These are phyloP conservation scores for Cyprinodon tularosa DNA, from an alignment of 2,113 vertebrate species.

Conservation along the genomic window DNA sequence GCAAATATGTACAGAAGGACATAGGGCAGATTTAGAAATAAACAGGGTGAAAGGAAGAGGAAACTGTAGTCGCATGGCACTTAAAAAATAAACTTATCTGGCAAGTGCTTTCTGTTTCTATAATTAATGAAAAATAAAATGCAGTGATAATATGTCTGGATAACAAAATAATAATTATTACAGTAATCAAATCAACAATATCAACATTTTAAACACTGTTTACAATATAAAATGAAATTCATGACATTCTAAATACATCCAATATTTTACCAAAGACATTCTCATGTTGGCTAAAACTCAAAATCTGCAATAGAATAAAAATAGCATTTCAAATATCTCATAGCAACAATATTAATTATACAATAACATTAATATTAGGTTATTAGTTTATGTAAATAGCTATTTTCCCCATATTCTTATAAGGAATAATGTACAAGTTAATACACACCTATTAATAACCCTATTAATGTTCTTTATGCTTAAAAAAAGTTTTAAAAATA, in stretches of 20 bases:
- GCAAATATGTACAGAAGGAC: constrained; percentile 89
- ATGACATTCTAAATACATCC: constrained; percentile 96
- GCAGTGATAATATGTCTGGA: constrained; percentile 87
- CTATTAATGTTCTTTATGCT: constrained; percentile 64
- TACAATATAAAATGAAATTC: constrained; percentile 90
- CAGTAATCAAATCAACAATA: constrained; percentile 88
- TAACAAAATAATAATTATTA: constrained; percentile 79
- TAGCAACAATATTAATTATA: constrained; percentile 83
- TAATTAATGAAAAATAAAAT: constrained; percentile 92
- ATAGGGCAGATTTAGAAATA: constrained; percentile 78
- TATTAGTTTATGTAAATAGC: constrained; percentile 80
- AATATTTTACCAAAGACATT: constrained; percentile 94
- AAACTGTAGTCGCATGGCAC: constrained; percentile 85
- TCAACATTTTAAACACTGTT: constrained; percentile 93
- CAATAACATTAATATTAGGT: constrained; percentile 82
- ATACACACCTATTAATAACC: constrained; percentile 60
- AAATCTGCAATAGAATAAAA: constrained; percentile 98
- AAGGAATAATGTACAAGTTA: constrained; percentile 70
- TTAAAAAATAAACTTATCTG: constrained; percentile 84
- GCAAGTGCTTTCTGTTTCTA: constrained; percentile 88
- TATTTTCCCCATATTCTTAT: constrained; percentile 75
- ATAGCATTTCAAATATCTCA: constrained; percentile 95
- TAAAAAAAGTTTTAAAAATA: constrained; percentile 68
- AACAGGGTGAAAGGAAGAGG: constrained; percentile 71
- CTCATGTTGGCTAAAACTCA: constrained; percentile 94